Percentiles rank a stretch among this genome's conserved stretches.
phyloP scores from a whole-genome alignment of 2,888 invertebrate species.

The Ernsta delagoae region DNA sequence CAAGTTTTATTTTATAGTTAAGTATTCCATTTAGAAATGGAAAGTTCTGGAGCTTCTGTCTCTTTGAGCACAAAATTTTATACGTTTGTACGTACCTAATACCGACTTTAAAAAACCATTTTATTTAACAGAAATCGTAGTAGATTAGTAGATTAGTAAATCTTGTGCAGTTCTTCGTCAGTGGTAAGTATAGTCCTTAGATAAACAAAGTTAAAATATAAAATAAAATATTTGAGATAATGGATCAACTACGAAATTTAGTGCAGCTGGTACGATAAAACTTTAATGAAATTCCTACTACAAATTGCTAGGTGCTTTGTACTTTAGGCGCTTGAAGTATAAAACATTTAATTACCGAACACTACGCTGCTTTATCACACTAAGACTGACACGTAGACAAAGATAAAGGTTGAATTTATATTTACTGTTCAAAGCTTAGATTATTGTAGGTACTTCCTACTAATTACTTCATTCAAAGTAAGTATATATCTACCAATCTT shows the following conservation, averaged over 20 bases:
- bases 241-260: constrained; percentile 32
- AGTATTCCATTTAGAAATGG: constrained; percentile 14
- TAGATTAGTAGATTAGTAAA: no score
- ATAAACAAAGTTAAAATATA: no score
- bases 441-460: no score
- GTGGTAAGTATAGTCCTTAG: no score
- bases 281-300: constrained; percentile 35
- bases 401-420: constrained; percentile 36
- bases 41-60: not conserved
- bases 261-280: constrained; percentile 28
- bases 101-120: no score
- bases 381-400: constrained; percentile 31
- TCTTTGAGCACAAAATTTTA: no score
- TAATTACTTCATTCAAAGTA: constrained; percentile 32
- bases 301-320: constrained; percentile 32
- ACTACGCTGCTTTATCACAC: constrained; percentile 30
- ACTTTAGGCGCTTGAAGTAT: constrained; percentile 30
- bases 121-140: no score
- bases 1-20: constrained; percentile 22
- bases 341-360: constrained; percentile 34
- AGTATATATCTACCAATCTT: no score
- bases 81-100: no score
- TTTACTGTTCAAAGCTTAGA: constrained; percentile 22
- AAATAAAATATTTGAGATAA: constrained; percentile 17
- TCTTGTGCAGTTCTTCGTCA: no score